Percentiles rank a stretch among this genome's conserved stretches.
Evolutionary conservation across 30 jellyfish, hydroid and myxozoan genomes (phyloP).

Genomic region (Euphysa ruthae): DNA sequence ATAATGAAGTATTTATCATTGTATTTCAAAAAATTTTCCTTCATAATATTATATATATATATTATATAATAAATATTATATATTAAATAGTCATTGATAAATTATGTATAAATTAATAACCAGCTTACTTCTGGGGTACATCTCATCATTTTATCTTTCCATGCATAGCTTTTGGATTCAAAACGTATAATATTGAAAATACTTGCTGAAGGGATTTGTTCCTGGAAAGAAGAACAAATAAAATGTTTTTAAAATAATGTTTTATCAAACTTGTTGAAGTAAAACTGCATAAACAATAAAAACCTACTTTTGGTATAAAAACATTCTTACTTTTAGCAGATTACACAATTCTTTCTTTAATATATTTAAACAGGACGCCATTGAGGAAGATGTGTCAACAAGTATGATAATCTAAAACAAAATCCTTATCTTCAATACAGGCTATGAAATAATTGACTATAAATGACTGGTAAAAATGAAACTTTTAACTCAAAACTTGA

Average conservation of each 20-base stretch:
- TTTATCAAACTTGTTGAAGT: too few species aligned
- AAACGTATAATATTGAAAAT: constrained; percentile 73
- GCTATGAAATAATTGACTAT: too few species aligned
- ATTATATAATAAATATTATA: background rate
- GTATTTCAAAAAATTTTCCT: too few species aligned
- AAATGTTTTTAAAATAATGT: background rate
- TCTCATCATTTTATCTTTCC: constrained; percentile 82
- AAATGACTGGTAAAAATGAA: too few species aligned
- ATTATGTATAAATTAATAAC: background rate
- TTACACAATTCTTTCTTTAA: constrained; percentile 61
- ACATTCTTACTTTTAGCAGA: background rate
- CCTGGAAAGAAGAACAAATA: constrained; percentile 31
- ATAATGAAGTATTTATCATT: too few species aligned
- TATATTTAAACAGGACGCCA: constrained; percentile 54
- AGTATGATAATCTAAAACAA: constrained; percentile 51
- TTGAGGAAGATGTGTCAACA: constrained; percentile 91
- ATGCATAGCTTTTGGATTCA: constrained; percentile 71
- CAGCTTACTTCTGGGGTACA: constrained; percentile 61
- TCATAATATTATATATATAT: too few species aligned
- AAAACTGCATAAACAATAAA: too few species aligned
- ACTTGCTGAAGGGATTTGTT: constrained; percentile 61
- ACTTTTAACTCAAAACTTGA: too few species aligned
- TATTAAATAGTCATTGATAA: background rate
- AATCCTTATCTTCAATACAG: too few species aligned
- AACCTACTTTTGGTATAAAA: background rate